A percentile compares a stretch with the other conserved stretches of the same genome.
Evolutionary conservation across 2,113 vertebrate genomes (phyloP).

Genomic region (Barbus barbus): DNA sequence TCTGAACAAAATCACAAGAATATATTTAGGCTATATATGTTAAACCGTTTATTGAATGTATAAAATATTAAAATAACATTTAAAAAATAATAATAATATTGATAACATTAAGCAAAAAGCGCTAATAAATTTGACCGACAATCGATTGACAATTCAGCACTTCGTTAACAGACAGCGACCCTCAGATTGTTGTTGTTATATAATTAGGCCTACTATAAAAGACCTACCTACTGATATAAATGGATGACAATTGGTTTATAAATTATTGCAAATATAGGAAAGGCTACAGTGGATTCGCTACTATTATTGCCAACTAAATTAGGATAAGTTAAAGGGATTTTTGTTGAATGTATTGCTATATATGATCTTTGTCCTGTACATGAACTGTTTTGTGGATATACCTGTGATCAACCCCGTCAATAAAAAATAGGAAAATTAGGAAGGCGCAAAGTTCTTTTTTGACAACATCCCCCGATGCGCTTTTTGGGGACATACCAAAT

Average conservation of each 20-base stretch:
- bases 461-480: not conserved
- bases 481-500: not conserved
- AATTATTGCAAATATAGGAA: not conserved
- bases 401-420: slow-evolving; percentile 3
- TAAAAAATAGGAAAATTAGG: not conserved
- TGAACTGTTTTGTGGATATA: not conserved
- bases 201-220: not conserved
- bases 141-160: not conserved
- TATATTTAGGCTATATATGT: not conserved
- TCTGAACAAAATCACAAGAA: not conserved
- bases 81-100: not conserved
- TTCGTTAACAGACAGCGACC: not conserved
- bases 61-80: not conserved
- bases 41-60: not conserved
- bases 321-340: not conserved
- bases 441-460: not conserved
- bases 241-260: not conserved
- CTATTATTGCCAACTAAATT: not conserved
- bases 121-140: not conserved
- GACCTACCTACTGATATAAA: not conserved
- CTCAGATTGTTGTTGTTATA: not conserved
- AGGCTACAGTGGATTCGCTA: not conserved
- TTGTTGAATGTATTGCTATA: not conserved
- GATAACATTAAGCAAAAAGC: not conserved
- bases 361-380: not conserved